Evolutionary conservation across 2,797 vertebrate genomes (phyloP).

Genomic region (Sebastes hubbsi): DNA sequence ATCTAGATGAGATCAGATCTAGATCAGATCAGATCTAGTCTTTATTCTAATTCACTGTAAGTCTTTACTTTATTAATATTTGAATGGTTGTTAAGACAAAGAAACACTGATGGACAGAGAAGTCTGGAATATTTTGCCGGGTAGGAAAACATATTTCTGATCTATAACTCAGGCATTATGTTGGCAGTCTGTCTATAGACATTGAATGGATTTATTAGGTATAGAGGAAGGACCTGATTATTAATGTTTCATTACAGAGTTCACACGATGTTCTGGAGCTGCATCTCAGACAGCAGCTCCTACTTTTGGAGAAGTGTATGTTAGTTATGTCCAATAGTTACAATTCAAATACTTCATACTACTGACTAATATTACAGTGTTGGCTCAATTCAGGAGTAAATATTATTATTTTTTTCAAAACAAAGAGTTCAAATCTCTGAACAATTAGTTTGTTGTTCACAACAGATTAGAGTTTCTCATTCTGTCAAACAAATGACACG

Average conservation of each 20-base stretch:
- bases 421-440: too few species aligned
- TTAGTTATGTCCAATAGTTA: neutral
- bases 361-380: neutral
- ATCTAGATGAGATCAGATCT: too few species aligned
- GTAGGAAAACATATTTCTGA: neutral
- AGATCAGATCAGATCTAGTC: too few species aligned
- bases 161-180: neutral
- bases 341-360: neutral
- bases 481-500: too few species aligned
- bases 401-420: too few species aligned
- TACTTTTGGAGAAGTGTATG: neutral
- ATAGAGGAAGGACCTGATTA: neutral
- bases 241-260: neutral
- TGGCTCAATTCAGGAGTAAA: too few species aligned
- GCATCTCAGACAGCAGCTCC: neutral
- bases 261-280: neutral
- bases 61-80: neutral
- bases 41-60: neutral
- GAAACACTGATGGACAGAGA: neutral
- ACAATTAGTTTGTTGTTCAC: too few species aligned
- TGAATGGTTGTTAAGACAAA: neutral
- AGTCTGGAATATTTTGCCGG: neutral
- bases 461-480: too few species aligned
- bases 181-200: neutral
- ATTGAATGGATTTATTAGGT: neutral